Percentiles rank a stretch among this genome's conserved stretches.
Evolutionary conservation across 53 echinoderm and acorn worm genomes (phyloP).

Genomic region (Astropecten irregularis): DNA sequence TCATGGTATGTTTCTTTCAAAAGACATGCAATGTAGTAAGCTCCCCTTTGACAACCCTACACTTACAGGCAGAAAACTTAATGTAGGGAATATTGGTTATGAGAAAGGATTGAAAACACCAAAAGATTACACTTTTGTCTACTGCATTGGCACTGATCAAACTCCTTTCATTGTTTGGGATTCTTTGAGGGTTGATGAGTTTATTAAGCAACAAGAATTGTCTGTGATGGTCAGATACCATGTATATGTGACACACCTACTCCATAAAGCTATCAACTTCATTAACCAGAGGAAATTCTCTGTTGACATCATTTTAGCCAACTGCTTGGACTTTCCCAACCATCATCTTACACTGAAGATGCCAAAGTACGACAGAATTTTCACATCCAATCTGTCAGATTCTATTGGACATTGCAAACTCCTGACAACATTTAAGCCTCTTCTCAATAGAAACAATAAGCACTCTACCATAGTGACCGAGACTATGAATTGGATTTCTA

Average conservation of each 20-base stretch:
- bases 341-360: constrained; percentile 1
- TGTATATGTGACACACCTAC: constrained; percentile 19
- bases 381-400: constrained; percentile 49
- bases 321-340: constrained; percentile 24
- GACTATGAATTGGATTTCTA: constrained; percentile 33
- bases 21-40: not conserved
- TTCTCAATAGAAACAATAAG: constrained; percentile 30
- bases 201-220: not conserved
- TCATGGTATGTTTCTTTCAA: constrained; percentile 11
- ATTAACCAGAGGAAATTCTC: not conserved
- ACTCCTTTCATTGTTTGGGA: constrained; percentile 54
- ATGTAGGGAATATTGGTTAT: too few relatives aligned
- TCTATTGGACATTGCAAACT: constrained; percentile 21
- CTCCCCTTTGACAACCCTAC: constrained; percentile 37
- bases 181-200: constrained; percentile 36
- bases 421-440: not conserved
- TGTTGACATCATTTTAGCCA: not conserved
- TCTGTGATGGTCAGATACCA: constrained; percentile 40
- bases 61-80: constrained; percentile 1
- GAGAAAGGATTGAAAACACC: too few relatives aligned
- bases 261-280: not conserved
- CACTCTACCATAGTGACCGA: constrained; percentile 20
- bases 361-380: constrained; percentile 45
- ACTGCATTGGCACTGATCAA: constrained; percentile 37
- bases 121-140: constrained; percentile 41